phyloP scores from a whole-genome alignment of 2,888 invertebrate genomes.

The Cacoxenus indagator region DNA sequence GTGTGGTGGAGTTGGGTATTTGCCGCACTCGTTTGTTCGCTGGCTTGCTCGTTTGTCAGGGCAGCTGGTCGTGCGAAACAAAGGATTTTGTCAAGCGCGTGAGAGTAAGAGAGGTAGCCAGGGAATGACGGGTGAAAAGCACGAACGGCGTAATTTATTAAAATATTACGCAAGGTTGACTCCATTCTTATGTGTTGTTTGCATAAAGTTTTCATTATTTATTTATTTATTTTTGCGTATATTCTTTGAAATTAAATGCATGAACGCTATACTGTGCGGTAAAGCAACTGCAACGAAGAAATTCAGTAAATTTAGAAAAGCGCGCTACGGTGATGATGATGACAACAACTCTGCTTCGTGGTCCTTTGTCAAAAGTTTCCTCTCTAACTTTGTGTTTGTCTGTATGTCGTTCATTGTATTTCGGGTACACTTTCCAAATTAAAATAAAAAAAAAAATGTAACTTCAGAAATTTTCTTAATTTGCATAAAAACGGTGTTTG shows the following conservation, averaged over 20 bases:
- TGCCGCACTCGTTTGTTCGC: neutral
- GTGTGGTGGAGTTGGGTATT: neutral
- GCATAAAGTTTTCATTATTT: slow-evolving; percentile 46
- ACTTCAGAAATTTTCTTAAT: neutral
- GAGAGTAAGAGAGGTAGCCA: neutral
- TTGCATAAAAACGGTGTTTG: neutral
- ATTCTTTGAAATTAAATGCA: neutral
- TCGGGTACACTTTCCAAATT: neutral
- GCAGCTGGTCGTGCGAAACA: neutral
- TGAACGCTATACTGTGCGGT: neutral
- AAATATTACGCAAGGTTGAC: slow-evolving; percentile 61
- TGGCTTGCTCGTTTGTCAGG: no score
- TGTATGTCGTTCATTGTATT: neutral
- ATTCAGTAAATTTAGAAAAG: slow-evolving; percentile 61
- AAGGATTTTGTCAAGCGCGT: slow-evolving; percentile 9
- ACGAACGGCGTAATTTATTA: slow-evolving; percentile 49
- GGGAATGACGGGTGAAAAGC: neutral
- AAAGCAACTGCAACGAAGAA: neutral
- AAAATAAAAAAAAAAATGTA: neutral
- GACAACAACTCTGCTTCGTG: neutral
- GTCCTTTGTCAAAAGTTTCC: neutral
- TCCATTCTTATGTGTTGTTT: slow-evolving; percentile 44
- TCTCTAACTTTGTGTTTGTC: neutral
- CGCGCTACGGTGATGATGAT: slow-evolving; percentile 35
- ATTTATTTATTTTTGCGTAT: slow-evolving; percentile 23